These are phyloP conservation scores for Halcyon malimbica DNA, from an alignment of 2,113 vertebrate species.

Conservation along the genomic window DNA sequence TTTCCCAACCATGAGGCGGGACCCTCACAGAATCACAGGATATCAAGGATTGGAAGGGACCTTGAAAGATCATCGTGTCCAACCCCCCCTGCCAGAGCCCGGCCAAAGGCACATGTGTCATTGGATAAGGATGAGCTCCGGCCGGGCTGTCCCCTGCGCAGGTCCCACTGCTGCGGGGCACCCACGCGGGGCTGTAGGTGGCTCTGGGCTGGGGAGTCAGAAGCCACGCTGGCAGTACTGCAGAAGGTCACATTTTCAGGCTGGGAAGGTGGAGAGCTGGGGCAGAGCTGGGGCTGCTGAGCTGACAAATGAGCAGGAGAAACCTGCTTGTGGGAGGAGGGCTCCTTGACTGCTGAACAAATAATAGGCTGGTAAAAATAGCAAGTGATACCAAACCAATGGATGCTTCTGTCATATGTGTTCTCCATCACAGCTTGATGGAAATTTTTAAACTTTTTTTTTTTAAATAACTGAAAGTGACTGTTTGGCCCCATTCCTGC, in stretches of 20 bases:
- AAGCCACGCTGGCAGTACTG: not conserved
- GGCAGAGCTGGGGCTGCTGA: not conserved
- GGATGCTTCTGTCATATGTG: not conserved
- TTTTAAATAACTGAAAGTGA: not conserved
- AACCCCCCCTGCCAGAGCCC: no score
- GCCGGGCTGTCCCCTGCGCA: rapidly evolving
- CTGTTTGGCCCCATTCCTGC: not conserved
- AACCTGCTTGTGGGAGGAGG: not conserved
- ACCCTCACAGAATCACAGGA: no score
- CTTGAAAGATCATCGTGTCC: no score
- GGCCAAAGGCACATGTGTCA: rapidly evolving
- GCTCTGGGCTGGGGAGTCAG: not conserved
- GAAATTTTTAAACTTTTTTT: not conserved
- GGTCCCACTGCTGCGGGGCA: rapidly evolving
- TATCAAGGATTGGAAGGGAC: no score
- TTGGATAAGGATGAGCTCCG: rapidly evolving
- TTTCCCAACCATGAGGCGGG: no score
- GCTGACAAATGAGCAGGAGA: not conserved
- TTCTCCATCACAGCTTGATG: not conserved
- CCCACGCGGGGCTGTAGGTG: not conserved
- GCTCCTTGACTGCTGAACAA: not conserved
- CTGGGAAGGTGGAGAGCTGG: not conserved
- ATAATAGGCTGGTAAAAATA: not conserved
- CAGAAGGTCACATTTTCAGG: not conserved
- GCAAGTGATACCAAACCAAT: not conserved